Conservation (phyloP, 2,797 vertebrate species). For the Lepilemur ruficaudatus region DNA sequence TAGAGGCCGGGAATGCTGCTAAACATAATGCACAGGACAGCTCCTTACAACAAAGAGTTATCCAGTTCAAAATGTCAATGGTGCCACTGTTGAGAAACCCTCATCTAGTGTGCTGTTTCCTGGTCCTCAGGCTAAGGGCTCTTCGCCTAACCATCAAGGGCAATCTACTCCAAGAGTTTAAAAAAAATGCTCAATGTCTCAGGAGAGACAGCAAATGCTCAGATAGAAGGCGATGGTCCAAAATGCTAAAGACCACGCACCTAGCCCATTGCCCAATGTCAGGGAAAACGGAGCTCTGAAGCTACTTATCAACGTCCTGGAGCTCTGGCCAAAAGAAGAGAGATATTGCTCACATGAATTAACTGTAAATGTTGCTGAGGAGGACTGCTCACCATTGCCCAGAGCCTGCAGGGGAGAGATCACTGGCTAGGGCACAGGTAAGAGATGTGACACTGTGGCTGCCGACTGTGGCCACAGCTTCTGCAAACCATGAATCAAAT, state of each 20-base stretch:
- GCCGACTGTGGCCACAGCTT: neutral
- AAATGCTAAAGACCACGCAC: neutral
- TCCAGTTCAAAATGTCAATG: neutral
- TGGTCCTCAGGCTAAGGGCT: neutral
- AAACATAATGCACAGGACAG: neutral
- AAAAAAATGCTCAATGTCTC: neutral
- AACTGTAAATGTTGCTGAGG: neutral
- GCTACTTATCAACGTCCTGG: neutral
- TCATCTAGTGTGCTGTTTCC: neutral
- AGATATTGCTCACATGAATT: neutral
- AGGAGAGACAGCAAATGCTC: neutral
- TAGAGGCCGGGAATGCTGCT: neutral
- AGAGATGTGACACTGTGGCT: neutral
- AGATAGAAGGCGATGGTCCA: neutral
- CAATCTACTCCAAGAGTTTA: neutral
- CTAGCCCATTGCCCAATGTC: neutral
- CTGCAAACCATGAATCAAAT: neutral
- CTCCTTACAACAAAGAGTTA: neutral
- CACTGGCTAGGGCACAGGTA: neutral
- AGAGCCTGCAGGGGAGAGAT: neutral
- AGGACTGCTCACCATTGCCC: neutral
- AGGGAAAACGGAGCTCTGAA: neutral
- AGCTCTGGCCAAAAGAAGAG: neutral
- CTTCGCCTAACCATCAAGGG: neutral
- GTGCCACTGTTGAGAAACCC: neutral